These are phyloP conservation scores for Thinocorus orbignyianus DNA, from an alignment of 2,113 vertebrate species.

Conservation along the genomic window DNA sequence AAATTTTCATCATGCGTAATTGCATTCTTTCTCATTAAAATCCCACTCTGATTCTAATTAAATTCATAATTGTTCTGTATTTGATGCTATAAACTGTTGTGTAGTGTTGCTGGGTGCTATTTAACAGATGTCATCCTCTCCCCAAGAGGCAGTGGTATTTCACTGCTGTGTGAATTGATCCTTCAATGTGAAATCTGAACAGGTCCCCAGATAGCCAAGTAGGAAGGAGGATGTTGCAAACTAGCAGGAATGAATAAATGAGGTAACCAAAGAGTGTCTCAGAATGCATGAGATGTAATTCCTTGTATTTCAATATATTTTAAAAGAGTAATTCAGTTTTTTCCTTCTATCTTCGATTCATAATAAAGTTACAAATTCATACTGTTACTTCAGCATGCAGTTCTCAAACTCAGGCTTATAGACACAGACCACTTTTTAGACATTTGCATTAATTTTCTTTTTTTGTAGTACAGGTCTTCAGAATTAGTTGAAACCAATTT, in stretches of 20 bases:
- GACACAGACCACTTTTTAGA: not conserved
- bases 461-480: not conserved
- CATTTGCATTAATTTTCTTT: not conserved
- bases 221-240: not conserved
- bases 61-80: constrained; percentile 62
- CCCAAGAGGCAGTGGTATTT: constrained; percentile 30
- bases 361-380: not conserved
- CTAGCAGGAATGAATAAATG: constrained; percentile 27
- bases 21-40: constrained; percentile 63
- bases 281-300: not conserved
- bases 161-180: constrained; percentile 56
- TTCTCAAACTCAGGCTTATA: not conserved
- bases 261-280: not conserved
- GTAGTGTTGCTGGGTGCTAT: constrained; percentile 26
- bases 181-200: constrained; percentile 43
- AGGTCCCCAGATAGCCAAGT: constrained; percentile 19
- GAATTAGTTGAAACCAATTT: not conserved
- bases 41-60: constrained; percentile 63
- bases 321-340: not conserved
- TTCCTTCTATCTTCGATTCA: not conserved
- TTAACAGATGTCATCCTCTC: constrained; percentile 47
- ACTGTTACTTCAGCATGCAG: not conserved
- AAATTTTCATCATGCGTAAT: constrained; percentile 48
- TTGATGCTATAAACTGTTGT: constrained; percentile 54
- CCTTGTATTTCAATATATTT: not conserved